Conservation (phyloP, 30 jellyfish, hydroid and myxozoan genomes). For the Clytia hemisphaerica region DNA sequence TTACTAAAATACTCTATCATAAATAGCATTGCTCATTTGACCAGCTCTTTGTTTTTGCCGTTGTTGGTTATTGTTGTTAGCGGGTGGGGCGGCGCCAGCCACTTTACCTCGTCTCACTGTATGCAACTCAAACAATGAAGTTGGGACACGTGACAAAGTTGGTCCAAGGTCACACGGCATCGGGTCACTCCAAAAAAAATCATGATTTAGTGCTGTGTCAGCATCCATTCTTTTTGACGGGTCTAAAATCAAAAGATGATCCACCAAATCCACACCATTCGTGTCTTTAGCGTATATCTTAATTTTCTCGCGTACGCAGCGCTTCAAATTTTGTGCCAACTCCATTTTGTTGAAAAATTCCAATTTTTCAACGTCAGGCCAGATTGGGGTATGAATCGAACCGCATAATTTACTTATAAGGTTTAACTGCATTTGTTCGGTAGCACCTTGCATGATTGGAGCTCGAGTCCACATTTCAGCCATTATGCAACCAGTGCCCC, state of each 20-base stretch:
- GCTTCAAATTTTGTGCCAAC: slow-evolving; percentile 56
- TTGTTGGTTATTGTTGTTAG: no score
- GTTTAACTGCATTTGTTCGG: slow-evolving; percentile 85
- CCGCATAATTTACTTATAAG: slow-evolving; percentile 84
- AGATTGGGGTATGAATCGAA: slow-evolving; percentile 55
- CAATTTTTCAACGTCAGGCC: slow-evolving; percentile 91
- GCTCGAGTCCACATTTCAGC: slow-evolving; percentile 98
- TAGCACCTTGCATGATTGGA: slow-evolving; percentile 93
- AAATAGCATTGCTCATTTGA: no score
- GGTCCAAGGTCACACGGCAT: slow-evolving; percentile 89
- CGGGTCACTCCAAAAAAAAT: slow-evolving; percentile 98
- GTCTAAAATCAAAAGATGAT: slow-evolving; percentile 68
- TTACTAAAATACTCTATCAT: no score
- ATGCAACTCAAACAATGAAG: slow-evolving; percentile 87
- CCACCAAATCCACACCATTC: slow-evolving; percentile 80
- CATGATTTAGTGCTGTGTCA: slow-evolving; percentile 95
- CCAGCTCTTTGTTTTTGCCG: no score
- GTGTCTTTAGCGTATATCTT: slow-evolving; percentile 65
- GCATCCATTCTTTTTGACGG: slow-evolving; percentile 90
- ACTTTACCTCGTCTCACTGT: slow-evolving; percentile 73
- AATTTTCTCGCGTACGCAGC: slow-evolving; percentile 87
- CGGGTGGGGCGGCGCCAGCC: slow-evolving; percentile 29
- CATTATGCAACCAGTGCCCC: slow-evolving; percentile 99
- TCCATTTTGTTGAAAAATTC: slow-evolving; percentile 68
- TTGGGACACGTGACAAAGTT: slow-evolving; percentile 65